Evolutionary conservation across 2,888 invertebrate species (phyloP), one percentile per base, ranked within the genome.

Genomic region (Chloroclysta siterata): DNA sequence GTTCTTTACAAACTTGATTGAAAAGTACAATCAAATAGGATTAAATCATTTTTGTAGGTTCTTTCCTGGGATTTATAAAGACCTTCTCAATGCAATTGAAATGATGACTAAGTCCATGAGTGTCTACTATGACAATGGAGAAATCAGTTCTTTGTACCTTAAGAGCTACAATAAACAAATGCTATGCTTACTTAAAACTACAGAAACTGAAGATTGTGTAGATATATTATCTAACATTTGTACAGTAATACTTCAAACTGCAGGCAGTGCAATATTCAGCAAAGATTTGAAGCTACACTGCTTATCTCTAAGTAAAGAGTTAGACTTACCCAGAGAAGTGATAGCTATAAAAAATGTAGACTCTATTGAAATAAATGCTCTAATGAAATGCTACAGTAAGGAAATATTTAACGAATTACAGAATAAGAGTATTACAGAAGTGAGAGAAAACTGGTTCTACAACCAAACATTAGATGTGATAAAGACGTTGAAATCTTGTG

Each of bases 1-100:
- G 42, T 93, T 93, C 72, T 93, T 88, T 67, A 68, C 78, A 15
- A 77, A 80, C 61, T 71, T 93, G 15, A 82, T 90, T 10, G 70
- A 29, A n/a, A 88, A 88, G 66, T 85, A 81, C 67, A 78, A 84
- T 63, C 69, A 81, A 71, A 71, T 77, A 52, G 78, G 85, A 5
- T 73, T 87, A 29, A 68, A 72, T 39, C 81, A 72, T 55, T 89
- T 89, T 65, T 65, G 74, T 28, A 65, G 72, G 17, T 68, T 73
- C 17, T 93, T 88, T 68, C 81, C 84, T n/a, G 53, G 69, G 8
- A 63, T 79, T 53, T 84, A 79, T 65, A 73, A 62, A 62, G 79
- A 85, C 50, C 64, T 91, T 29, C 64, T 90, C 36, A 63, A 68
- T 44, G 75, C 73, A 61, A 58, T 85, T 42, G 87, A 89, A 79